phyloP scores from a whole-genome alignment of 1,140 invertebrate genomes.

The Apis dorsata region DNA sequence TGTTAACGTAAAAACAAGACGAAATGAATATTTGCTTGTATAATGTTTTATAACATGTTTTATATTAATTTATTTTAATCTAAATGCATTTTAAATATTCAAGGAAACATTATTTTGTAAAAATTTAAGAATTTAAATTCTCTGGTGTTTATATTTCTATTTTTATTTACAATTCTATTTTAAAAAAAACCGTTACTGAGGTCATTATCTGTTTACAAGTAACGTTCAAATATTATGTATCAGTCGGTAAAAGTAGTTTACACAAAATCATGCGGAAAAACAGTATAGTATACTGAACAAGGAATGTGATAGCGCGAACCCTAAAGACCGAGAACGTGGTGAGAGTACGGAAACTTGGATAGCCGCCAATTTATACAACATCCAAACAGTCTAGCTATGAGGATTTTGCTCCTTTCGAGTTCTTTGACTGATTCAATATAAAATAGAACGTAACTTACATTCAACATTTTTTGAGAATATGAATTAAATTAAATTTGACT shows the following conservation, averaged over 20 bases:
- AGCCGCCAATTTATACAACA: constrained; percentile 65
- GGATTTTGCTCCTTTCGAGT: constrained; percentile 61
- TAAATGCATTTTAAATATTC: background rate
- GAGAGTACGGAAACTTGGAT: constrained; percentile 63
- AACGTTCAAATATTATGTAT: constrained; percentile 1
- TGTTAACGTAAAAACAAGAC: constrained; percentile 5
- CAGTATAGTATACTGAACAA: constrained; percentile 36
- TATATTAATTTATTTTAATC: background rate
- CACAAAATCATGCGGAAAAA: constrained; percentile 24
- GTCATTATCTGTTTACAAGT: constrained; percentile 12
- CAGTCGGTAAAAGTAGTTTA: constrained; percentile 39
- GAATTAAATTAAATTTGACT: no score
- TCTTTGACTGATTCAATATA: constrained; percentile 50
- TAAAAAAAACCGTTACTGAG: background rate
- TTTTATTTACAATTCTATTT: background rate
- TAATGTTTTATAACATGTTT: background rate
- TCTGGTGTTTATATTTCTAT: background rate
- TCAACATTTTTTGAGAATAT: background rate
- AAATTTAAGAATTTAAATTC: no score
- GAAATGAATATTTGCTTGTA: background rate
- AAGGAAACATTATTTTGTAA: no score
- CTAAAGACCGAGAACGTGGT: constrained; percentile 28
- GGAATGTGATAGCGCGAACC: constrained; percentile 57
- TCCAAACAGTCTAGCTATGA: constrained; percentile 53
- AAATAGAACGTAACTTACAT: constrained; percentile 19